Base-by-base conservation (phyloP, 2,888 invertebrate species). In the Atethmia centrago region DNA sequence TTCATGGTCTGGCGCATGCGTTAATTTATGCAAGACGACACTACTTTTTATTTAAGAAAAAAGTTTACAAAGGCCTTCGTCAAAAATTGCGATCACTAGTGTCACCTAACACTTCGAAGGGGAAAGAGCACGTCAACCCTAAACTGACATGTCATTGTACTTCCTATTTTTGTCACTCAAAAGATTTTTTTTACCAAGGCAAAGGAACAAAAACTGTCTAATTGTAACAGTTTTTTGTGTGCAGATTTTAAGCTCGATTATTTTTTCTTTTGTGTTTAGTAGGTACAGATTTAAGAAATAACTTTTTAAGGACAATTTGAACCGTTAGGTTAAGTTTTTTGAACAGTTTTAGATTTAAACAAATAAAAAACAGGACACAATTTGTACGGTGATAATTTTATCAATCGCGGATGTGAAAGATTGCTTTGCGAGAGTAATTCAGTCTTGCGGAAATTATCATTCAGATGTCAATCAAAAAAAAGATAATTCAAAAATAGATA, bases 21-120 rank as follows among this genome's bases (percentile, higher is more conserved):
- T 92, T 95, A 96, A 96, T 96, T 95, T 96, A 96, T 96, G 96
- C 96, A 96, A 96, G 95, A 92, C 90, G 95, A 95, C 94, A 90
- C 90, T 89, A 85, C 85, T 90, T 91, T 91, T 88, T 83, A 83
- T 82, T 84, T 77, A 84, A 79, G 55, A 87, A 88, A 88, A 92
- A 93, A 90, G 88, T 86, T 70, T 76, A 94, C 94, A 95, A 95
- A 90, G 89, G 88, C 91, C 91, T 91, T 90, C 93, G 93, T 95
- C 95, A 95, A 92, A 93, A 95, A 94, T 95, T 90, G 94, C 95
- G 92, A 94, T 93, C 92, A 87, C 89, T 87, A 89, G 88, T 94
- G 96, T 93, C 96, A 95, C 93, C 94, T 92, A 94, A 95, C 93
- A 95, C 96, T 94, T 92, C 87, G 87, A 84, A 91, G 91, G 95